Evolutionary conservation across 2,113 vertebrate species (phyloP).

Genomic region (Pedionomus torquatus): DNA sequence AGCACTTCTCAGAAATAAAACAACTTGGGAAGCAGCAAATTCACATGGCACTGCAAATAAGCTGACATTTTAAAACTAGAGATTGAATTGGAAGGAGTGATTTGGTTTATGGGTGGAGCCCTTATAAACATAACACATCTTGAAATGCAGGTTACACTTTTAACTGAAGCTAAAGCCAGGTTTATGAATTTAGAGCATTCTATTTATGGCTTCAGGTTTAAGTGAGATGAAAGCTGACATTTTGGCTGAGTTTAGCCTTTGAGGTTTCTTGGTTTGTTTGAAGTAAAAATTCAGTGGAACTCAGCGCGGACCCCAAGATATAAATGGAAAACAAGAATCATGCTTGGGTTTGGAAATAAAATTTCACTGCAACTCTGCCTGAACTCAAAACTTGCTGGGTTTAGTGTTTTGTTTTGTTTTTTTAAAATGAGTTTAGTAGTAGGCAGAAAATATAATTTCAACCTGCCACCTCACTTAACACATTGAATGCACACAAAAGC

Average conservation of each 20-base stretch:
- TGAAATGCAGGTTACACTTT: slow-evolving; percentile 24
- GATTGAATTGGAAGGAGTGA: neutral
- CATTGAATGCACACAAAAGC: neutral
- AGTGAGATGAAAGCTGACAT: slow-evolving; percentile 39
- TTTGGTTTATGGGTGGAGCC: slow-evolving; percentile 30
- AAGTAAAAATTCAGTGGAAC: slow-evolving; percentile 33
- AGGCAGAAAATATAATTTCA: neutral
- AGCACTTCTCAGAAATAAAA: neutral
- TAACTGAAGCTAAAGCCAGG: slow-evolving; percentile 26
- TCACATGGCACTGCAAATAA: neutral
- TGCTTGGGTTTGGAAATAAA: neutral
- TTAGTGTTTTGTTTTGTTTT: neutral
- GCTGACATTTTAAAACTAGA: neutral
- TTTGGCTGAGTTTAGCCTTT: slow-evolving; percentile 42
- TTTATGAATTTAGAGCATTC: slow-evolving; percentile 47
- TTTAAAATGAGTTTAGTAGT: neutral
- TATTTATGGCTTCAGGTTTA: slow-evolving; percentile 50
- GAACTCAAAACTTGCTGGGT: neutral
- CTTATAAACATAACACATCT: neutral
- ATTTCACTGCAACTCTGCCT: neutral
- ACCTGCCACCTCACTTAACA: neutral
- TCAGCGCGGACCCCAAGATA: neutral
- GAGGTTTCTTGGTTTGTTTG: slow-evolving; percentile 62
- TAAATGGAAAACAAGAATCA: slow-evolving; percentile 32
- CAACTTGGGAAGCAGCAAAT: neutral